Evolutionary conservation across 2,113 vertebrate genomes (phyloP).

Genomic region (Burhinus oedicnemus): DNA sequence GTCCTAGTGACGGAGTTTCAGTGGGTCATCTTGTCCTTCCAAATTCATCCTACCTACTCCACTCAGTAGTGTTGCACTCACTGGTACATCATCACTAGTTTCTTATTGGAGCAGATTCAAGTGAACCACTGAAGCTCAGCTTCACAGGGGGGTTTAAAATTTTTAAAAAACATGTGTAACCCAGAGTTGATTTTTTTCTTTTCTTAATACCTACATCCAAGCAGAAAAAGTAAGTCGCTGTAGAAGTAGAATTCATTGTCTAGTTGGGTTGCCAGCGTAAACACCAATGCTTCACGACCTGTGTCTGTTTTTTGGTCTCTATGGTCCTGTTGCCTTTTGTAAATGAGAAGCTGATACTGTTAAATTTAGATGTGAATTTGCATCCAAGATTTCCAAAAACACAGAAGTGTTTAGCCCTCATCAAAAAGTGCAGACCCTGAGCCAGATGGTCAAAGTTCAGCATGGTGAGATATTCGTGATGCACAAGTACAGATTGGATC

Average conservation of each 20-base stretch:
- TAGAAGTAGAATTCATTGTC: neutral
- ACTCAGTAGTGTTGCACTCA: neutral
- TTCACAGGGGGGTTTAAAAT: neutral
- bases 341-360: neutral
- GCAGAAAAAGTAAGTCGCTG: neutral
- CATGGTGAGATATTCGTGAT: neutral
- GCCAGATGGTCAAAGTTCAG: neutral
- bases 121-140: neutral
- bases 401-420: neutral
- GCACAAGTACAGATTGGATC: neutral
- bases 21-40: neutral
- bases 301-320: constrained; percentile 19
- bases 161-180: neutral
- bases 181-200: neutral
- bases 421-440: neutral
- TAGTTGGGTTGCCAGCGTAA: neutral
- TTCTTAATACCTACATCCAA: neutral
- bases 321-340: constrained; percentile 4
- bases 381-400: constrained; percentile 8
- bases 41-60: neutral
- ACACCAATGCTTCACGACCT: neutral
- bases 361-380: constrained; percentile 33
- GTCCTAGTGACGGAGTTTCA: neutral
- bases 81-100: neutral
- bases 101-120: neutral